These are phyloP conservation scores for Myiotriccus ornatus DNA, from an alignment of 2,797 vertebrate species.

Conservation along the genomic window DNA sequence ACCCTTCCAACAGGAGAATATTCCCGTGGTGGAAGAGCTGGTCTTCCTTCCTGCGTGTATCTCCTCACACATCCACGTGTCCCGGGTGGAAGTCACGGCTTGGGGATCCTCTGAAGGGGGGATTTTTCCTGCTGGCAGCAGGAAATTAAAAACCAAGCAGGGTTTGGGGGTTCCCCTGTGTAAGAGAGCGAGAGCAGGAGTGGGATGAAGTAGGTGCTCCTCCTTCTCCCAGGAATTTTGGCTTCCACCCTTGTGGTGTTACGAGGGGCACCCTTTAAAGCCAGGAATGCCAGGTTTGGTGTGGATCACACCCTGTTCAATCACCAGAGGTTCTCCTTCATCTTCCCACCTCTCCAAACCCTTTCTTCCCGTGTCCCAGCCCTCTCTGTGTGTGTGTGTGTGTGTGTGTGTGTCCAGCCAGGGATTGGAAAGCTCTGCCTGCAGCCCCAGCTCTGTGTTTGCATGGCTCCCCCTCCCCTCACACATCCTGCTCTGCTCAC, in stretches of 20 bases:
- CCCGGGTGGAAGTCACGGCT: neutral
- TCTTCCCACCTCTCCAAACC: neutral
- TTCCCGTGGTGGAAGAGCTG: neutral
- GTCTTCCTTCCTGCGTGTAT: neutral
- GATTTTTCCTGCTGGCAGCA: neutral
- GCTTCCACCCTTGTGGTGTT: neutral
- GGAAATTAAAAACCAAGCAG: neutral
- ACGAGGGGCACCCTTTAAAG: neutral
- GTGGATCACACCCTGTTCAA: neutral
- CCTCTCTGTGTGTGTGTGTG: neutral
- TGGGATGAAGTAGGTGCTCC: neutral
- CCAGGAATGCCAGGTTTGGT: neutral
- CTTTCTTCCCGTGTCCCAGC: neutral
- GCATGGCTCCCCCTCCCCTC: slow-evolving; percentile 51
- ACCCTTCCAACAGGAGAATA: neutral
- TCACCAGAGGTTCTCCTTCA: neutral
- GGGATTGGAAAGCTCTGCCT: neutral
- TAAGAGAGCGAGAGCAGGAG: neutral
- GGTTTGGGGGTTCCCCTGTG: neutral
- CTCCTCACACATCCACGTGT: neutral
- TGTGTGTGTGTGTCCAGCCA: neutral
- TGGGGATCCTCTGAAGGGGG: neutral
- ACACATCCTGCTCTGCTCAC: neutral
- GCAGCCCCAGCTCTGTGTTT: slow-evolving; percentile 39
- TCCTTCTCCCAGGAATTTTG: neutral